phyloP scores from a whole-genome alignment of 2,113 vertebrate species.

The Burhinus bistriatus region DNA sequence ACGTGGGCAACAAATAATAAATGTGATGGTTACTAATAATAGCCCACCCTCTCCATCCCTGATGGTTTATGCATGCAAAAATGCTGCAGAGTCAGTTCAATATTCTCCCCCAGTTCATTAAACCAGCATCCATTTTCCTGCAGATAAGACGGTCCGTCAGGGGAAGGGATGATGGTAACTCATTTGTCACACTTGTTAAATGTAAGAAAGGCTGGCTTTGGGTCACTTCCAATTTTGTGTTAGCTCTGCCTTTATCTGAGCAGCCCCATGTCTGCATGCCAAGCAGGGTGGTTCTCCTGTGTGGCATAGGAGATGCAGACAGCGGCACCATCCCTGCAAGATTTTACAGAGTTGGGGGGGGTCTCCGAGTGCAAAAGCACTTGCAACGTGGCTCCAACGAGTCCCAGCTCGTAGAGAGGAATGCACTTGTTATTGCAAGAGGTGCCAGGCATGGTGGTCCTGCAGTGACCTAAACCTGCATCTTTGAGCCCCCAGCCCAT shows the following conservation, averaged over 20 bases:
- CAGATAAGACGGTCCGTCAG: neutral
- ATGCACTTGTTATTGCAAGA: neutral
- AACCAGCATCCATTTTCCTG: conserved; percentile 5
- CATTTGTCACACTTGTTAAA: conserved; percentile 54
- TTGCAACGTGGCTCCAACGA: rapidly evolving
- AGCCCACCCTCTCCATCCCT: neutral
- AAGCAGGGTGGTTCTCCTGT: neutral
- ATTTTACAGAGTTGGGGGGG: neutral
- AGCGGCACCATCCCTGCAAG: neutral
- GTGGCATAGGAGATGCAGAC: neutral
- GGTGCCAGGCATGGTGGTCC: neutral
- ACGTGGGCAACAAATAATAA: neutral
- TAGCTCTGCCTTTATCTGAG: conserved; percentile 11
- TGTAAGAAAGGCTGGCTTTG: conserved; percentile 38
- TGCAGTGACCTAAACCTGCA: neutral
- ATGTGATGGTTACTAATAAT: neutral
- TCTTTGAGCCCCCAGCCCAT: neutral
- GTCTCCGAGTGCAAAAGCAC: neutral
- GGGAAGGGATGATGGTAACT: conserved; percentile 17
- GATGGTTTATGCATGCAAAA: neutral
- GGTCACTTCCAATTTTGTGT: conserved; percentile 25
- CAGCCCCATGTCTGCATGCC: neutral
- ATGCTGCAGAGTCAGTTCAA: neutral
- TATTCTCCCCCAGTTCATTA: conserved; percentile 13
- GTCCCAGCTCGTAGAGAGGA: neutral